Conservation (phyloP, 37 sponge, comb jelly and placozoan genomes). For the Aphrocallistes beatrix region DNA sequence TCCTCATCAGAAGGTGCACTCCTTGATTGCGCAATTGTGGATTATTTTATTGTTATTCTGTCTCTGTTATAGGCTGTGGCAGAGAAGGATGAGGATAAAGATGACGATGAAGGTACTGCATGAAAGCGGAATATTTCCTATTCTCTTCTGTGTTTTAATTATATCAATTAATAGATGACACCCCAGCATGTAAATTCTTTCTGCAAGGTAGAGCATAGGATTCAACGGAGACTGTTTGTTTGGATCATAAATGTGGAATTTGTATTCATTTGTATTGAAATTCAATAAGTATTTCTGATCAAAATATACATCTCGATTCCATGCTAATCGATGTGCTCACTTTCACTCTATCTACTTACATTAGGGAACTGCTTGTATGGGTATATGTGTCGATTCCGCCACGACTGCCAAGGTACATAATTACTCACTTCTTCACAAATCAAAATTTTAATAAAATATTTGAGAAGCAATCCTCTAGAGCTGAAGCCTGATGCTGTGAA, state of each 20-base stretch:
- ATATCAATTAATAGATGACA: neutral
- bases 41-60: neutral
- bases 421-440: neutral
- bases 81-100: neutral
- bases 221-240: too few species aligned
- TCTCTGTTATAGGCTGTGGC: neutral
- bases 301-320: too few species aligned
- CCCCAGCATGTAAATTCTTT: slow-evolving; percentile 4
- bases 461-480: too few species aligned
- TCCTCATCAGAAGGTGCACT: too few species aligned
- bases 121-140: neutral
- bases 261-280: too few species aligned
- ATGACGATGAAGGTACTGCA: neutral
- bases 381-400: neutral
- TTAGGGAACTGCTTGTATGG: neutral
- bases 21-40: neutral
- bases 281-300: too few species aligned
- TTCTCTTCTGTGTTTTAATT: neutral
- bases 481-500: neutral
- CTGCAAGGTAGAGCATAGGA: neutral
- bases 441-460: too few species aligned
- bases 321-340: too few species aligned
- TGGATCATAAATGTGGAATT: too few species aligned
- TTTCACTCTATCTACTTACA: too few species aligned
- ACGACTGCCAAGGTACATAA: neutral